Percentiles rank a stretch among this genome's conserved stretches.
phyloP scores from a whole-genome alignment of 2,113 vertebrate genomes.

The Psophia crepitans region DNA sequence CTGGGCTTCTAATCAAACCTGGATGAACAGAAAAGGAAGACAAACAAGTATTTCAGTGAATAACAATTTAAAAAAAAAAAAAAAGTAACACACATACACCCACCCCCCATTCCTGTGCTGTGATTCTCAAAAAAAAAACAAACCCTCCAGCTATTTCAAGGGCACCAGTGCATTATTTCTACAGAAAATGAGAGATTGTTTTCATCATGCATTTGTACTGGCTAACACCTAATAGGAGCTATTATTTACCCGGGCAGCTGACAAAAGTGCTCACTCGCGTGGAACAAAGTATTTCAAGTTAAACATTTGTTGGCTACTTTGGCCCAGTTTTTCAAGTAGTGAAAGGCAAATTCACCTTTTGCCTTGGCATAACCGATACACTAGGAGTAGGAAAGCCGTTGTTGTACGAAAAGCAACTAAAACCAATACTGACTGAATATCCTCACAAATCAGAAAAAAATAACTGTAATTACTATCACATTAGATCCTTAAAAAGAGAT shows the following conservation, averaged over 20 bases:
- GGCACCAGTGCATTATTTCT: slow-evolving; percentile 26
- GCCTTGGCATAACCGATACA: background rate
- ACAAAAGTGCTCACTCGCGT: background rate
- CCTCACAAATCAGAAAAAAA: background rate
- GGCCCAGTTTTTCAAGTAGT: slow-evolving; percentile 37
- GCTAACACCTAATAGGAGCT: background rate
- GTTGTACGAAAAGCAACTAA: background rate
- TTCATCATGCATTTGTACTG: background rate
- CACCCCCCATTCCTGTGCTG: background rate
- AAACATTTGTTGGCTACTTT: slow-evolving; percentile 29
- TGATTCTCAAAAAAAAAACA: slow-evolving; percentile 42
- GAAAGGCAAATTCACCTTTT: slow-evolving; percentile 26
- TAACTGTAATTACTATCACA: background rate
- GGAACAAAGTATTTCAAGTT: slow-evolving; percentile 21
- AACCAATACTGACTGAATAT: background rate
- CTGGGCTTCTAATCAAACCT: slow-evolving; percentile 25
- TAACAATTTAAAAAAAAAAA: background rate
- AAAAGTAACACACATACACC: background rate
- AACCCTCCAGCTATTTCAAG: slow-evolving; percentile 13
- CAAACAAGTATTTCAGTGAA: slow-evolving; percentile 7
- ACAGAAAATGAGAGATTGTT: slow-evolving; percentile 21
- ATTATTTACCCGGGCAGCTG: slow-evolving; percentile 3
- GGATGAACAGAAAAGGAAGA: background rate
- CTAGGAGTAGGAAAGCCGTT: background rate
- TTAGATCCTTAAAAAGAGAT: background rate